Evolutionary conservation across 2,888 invertebrate genomes (phyloP).

Genomic region (Drosophila mayaguana): DNA sequence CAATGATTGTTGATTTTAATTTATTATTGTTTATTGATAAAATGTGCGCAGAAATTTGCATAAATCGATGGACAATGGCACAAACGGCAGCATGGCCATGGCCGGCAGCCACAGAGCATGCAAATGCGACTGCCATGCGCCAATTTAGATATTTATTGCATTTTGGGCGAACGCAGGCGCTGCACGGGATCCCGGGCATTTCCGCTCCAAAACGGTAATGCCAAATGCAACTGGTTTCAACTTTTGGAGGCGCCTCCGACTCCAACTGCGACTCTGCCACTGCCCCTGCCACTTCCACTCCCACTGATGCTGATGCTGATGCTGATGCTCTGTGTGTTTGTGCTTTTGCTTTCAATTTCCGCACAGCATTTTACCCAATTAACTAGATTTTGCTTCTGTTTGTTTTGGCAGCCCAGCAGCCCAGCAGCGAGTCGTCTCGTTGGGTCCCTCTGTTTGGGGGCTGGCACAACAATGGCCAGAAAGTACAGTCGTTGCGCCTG

Average conservation of each 20-base stretch:
- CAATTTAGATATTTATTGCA: constrained; percentile 76
- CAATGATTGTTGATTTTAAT: constrained; percentile 72
- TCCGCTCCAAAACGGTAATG: constrained; percentile 47
- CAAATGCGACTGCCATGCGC: constrained; percentile 37
- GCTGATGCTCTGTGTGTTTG: constrained; percentile 28
- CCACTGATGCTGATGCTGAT: constrained; percentile 10
- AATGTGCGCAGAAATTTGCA: constrained; percentile 70
- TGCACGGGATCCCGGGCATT: constrained; percentile 30
- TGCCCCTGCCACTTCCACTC: constrained; percentile 11
- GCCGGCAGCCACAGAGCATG: constrained; percentile 34
- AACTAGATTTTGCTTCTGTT: constrained; percentile 76
- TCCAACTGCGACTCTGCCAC: neutral
- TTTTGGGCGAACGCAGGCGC: constrained; percentile 35
- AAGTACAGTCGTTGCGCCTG: constrained; percentile 24
- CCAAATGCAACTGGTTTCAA: constrained; percentile 45
- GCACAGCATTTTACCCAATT: constrained; percentile 75
- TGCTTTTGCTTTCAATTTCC: constrained; percentile 76
- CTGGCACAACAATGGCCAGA: constrained; percentile 40
- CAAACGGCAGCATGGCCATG: constrained; percentile 20
- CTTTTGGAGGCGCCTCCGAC: constrained; percentile 35
- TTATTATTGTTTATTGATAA: constrained; percentile 80
- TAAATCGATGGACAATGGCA: constrained; percentile 75
- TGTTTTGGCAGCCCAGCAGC: constrained; percentile 51
- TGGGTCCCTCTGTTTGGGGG: neutral
- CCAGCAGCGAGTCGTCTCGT: neutral